These are phyloP conservation scores for Unio pictorum DNA, from an alignment of 2,888 invertebrate genomes.

Conservation along the genomic window DNA sequence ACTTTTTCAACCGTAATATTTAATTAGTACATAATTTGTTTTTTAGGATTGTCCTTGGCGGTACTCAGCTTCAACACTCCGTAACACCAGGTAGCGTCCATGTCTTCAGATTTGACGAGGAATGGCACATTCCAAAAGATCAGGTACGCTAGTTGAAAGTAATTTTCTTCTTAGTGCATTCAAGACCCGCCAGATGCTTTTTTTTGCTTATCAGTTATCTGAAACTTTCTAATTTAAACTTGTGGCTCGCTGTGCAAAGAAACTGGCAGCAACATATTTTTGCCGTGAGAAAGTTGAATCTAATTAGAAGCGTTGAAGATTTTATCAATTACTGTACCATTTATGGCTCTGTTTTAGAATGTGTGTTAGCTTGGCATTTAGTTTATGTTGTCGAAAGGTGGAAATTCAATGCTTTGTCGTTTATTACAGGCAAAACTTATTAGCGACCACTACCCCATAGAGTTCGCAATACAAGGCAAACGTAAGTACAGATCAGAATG, in stretches of 20 bases:
- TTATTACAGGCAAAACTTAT: constrained; percentile 49
- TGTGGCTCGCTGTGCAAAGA: no score
- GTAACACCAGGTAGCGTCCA: constrained; percentile 48
- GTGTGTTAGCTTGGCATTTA: no score
- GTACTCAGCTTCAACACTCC: constrained; percentile 23
- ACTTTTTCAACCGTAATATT: not conserved
- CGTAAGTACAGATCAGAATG: constrained; percentile 23
- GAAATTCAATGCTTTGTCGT: not conserved
- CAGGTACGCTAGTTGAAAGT: constrained; percentile 21
- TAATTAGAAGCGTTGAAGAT: no score
- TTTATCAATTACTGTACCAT: no score
- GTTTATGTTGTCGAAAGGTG: no score
- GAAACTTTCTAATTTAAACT: no score
- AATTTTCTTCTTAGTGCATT: no score
- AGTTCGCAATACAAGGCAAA: constrained; percentile 45
- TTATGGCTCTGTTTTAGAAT: no score
- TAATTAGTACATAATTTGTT: not conserved
- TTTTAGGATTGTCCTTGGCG: constrained; percentile 55
- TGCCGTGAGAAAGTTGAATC: no score
- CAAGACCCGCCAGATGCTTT: no score
- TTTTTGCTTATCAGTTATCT: no score
- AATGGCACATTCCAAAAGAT: constrained; percentile 30
- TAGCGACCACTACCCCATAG: constrained; percentile 66
- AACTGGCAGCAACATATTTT: no score
- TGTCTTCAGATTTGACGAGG: constrained; percentile 53